phyloP scores from a whole-genome alignment of 2,888 invertebrate species.

The Epicampocera succincta region DNA sequence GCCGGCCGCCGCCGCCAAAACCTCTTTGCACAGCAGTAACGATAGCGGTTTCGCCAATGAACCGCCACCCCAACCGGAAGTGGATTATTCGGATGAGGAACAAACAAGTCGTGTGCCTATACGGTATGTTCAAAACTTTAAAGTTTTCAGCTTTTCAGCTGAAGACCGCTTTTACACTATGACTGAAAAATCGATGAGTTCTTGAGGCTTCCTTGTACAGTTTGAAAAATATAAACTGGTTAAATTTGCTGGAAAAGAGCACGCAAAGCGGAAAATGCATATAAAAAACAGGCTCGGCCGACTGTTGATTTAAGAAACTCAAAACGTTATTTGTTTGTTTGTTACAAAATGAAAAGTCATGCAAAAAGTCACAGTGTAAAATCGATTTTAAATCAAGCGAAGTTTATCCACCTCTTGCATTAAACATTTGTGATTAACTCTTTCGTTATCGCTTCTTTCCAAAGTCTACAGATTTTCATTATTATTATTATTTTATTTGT shows the following conservation, averaged over 20 bases:
- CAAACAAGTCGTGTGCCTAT: slow-evolving; percentile 84
- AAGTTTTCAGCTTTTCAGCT: neutral
- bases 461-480: slow-evolving; percentile 8
- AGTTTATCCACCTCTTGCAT: slow-evolving; percentile 8
- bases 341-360: too few relatives aligned
- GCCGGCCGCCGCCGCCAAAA: slow-evolving; percentile 84
- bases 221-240: too few relatives aligned
- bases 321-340: too few relatives aligned
- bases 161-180: neutral
- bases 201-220: too few relatives aligned
- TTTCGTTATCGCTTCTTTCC: slow-evolving; percentile 1
- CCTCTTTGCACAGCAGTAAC: slow-evolving; percentile 93
- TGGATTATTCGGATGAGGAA: slow-evolving; percentile 95
- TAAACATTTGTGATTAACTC: slow-evolving; percentile 55
- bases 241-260: too few relatives aligned
- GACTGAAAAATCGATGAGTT: too few relatives aligned
- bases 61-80: slow-evolving; percentile 92
- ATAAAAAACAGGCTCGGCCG: too few relatives aligned
- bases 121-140: slow-evolving; percentile 79
- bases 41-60: slow-evolving; percentile 96
- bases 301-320: too few relatives aligned
- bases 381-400: neutral
- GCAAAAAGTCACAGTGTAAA: too few relatives aligned
- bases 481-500: slow-evolving; percentile 40
- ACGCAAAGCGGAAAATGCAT: too few relatives aligned